Conservation (phyloP, 2,888 invertebrate genomes). For the Agrypnus murinus region DNA sequence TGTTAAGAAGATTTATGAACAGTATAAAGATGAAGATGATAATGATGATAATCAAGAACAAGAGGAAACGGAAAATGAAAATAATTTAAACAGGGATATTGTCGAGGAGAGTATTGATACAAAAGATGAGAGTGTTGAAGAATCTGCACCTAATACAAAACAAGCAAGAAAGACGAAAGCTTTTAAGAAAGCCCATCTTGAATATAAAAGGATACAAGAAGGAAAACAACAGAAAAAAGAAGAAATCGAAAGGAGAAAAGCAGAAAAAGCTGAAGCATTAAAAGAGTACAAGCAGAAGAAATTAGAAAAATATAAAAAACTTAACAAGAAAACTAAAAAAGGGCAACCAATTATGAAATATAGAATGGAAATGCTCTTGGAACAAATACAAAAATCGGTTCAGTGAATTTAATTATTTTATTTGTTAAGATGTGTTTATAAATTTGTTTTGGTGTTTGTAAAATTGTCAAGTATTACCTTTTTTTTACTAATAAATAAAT, state of each 20-base stretch:
- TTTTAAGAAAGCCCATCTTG: conserved; percentile 74
- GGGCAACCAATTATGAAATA: conserved; percentile 92
- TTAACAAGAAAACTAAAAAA: conserved; percentile 85
- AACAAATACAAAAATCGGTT: conserved; percentile 78
- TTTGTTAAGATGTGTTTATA: too few relatives aligned
- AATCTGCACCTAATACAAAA: conserved; percentile 10
- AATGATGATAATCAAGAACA: not conserved
- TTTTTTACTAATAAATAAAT: too few relatives aligned
- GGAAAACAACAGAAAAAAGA: conserved; percentile 74
- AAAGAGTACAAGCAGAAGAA: conserved; percentile 82
- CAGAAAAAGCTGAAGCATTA: conserved; percentile 78
- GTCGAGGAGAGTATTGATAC: not conserved
- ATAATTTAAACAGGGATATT: conserved; percentile 55
- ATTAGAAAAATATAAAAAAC: conserved; percentile 79
- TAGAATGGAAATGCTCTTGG: conserved; percentile 83
- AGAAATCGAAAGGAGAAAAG: conserved; percentile 72
- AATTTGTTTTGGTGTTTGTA: too few relatives aligned
- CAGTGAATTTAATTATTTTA: not conserved
- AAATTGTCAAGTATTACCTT: too few relatives aligned
- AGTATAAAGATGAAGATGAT: conserved; percentile 56
- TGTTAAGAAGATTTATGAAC: conserved; percentile 73
- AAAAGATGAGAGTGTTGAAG: not conserved
- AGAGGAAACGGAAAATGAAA: conserved; percentile 56
- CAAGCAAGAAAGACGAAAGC: conserved; percentile 62
- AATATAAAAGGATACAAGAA: conserved; percentile 74